These are phyloP conservation scores for Hirtodrosophila trivittata DNA, from an alignment of 2,888 invertebrate species.

Conservation along the genomic window DNA sequence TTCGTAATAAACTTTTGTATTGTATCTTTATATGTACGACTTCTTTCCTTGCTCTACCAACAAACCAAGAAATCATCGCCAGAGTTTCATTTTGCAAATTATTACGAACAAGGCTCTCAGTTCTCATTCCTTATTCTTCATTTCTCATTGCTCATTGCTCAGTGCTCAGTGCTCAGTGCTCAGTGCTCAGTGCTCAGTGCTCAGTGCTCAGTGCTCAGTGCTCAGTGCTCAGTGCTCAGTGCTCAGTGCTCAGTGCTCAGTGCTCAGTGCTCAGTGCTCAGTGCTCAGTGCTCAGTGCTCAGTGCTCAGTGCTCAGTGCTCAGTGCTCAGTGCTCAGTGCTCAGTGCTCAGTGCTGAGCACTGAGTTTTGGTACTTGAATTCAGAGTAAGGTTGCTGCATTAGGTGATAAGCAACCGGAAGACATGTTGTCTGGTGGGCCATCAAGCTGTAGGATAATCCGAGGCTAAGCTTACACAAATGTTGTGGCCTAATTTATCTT, in stretches of 20 bases:
- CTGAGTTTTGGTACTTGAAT: constrained; percentile 1
- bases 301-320: not conserved
- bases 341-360: not conserved
- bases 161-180: not conserved
- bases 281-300: not conserved
- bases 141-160: not conserved
- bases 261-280: not conserved
- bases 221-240: not conserved
- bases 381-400: not conserved
- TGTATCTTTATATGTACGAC: constrained; percentile 60
- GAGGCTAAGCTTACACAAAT: constrained; percentile 64
- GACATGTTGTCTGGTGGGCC: constrained; percentile 41
- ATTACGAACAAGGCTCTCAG: constrained; percentile 13
- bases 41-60: constrained; percentile 25
- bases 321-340: not conserved
- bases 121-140: constrained; percentile 1
- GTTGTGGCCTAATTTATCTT: constrained; percentile 80
- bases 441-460: constrained; percentile 34
- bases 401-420: constrained; percentile 49
- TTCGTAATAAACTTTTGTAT: constrained; percentile 72
- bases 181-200: not conserved
- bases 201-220: not conserved
- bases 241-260: not conserved
- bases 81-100: constrained; percentile 26
- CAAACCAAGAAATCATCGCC: constrained; percentile 34